A percentile compares a stretch with the other conserved stretches of the same genome.
These are phyloP conservation scores for Pleuronectes platessa DNA, from an alignment of 2,113 vertebrate species.

Conservation along the genomic window DNA sequence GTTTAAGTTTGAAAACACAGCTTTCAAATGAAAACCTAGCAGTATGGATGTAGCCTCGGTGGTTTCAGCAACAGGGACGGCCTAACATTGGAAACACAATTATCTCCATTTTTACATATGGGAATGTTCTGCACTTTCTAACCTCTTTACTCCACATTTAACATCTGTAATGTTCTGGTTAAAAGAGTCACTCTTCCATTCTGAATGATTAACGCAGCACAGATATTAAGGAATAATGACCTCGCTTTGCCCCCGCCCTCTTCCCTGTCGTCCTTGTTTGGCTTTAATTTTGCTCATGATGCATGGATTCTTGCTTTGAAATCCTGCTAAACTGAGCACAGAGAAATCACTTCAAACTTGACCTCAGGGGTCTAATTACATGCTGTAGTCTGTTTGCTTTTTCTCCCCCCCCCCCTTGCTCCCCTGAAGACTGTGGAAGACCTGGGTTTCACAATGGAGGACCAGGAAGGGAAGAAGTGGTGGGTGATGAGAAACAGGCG, in stretches of 20 bases:
- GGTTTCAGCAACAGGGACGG: constrained; percentile 10
- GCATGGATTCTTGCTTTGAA: constrained; percentile 49
- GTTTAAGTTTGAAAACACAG: too few relatives aligned
- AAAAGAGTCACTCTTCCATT: constrained; percentile 4
- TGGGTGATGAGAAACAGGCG: constrained; percentile 52
- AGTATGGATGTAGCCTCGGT: not conserved
- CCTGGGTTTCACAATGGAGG: constrained; percentile 35
- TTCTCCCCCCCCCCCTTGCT: constrained; percentile 2
- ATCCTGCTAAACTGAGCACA: constrained; percentile 50
- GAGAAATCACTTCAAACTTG: constrained; percentile 58
- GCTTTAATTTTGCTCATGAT: constrained; percentile 62
- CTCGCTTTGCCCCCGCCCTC: constrained; percentile 32
- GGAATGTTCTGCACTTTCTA: not conserved
- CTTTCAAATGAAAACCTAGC: too few relatives aligned
- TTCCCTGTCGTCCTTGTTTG: constrained; percentile 23
- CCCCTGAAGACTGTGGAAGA: constrained; percentile 38
- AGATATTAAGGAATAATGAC: constrained; percentile 35
- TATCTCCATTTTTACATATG: not conserved
- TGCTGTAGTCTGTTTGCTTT: constrained; percentile 25
- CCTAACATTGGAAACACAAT: constrained; percentile 6
- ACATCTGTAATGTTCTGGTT: constrained; percentile 9
- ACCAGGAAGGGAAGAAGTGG: constrained; percentile 36
- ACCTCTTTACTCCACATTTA: not conserved
- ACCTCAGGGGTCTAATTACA: constrained; percentile 62
- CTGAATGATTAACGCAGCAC: constrained; percentile 53